Evolutionary conservation across 2,888 invertebrate genomes (phyloP).

Genomic region (Dolichomitus sp.): DNA sequence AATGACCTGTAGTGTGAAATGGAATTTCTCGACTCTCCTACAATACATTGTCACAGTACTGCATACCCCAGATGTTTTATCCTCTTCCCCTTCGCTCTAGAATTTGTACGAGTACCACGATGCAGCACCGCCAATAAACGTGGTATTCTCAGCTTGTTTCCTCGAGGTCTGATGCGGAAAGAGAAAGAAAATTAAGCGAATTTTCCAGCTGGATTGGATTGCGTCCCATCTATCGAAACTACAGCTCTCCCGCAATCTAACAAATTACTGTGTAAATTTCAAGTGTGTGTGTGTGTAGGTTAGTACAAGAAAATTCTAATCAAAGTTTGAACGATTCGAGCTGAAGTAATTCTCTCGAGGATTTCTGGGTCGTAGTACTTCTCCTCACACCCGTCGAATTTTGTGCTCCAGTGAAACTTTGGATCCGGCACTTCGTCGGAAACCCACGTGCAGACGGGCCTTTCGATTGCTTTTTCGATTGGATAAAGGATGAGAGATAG

Average conservation of each 20-base stretch:
- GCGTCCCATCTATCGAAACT: constrained; percentile 7
- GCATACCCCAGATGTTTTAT: neutral
- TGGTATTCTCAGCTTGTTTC: neutral
- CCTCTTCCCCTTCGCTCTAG: neutral
- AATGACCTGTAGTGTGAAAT: constrained; percentile 8
- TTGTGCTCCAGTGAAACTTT: constrained; percentile 27
- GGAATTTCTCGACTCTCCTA: constrained; percentile 20
- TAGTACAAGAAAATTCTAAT: constrained; percentile 41
- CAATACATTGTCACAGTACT: neutral
- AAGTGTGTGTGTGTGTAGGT: neutral
- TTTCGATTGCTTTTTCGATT: constrained; percentile 39
- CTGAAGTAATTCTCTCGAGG: constrained; percentile 34
- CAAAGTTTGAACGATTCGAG: constrained; percentile 50
- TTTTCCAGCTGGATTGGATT: constrained; percentile 34
- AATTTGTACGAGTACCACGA: neutral
- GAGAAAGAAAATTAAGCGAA: constrained; percentile 28
- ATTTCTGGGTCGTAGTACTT: constrained; percentile 24
- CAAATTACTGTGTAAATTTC: constrained; percentile 40
- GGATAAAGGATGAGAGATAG: constrained; percentile 9
- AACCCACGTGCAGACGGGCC: neutral
- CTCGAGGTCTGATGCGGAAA: constrained; percentile 1
- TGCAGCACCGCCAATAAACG: neutral
- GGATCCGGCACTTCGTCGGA: constrained; percentile 10
- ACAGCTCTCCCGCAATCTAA: constrained; percentile 21
- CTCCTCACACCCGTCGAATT: neutral